Conservation (phyloP, 2,888 invertebrate genomes). For the Ernsta delagoae region DNA sequence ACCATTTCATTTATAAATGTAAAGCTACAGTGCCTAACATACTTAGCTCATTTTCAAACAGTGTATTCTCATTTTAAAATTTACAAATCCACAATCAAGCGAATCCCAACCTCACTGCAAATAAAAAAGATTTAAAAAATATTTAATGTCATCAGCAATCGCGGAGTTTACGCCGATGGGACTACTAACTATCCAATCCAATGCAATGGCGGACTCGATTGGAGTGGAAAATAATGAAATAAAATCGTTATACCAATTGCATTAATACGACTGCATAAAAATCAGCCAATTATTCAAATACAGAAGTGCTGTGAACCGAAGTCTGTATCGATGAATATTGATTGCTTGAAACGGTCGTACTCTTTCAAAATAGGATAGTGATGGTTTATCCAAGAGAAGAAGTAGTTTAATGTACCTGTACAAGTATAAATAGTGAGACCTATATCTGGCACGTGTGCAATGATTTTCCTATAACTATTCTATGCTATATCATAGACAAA, state of each 20-base stretch:
- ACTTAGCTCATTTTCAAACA: no score
- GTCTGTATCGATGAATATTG: slow-evolving; percentile 80
- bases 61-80: no score
- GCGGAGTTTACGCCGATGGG: slow-evolving; percentile 35
- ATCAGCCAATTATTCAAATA: slow-evolving; percentile 84
- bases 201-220: slow-evolving; percentile 47
- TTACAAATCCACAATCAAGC: slow-evolving; percentile 11
- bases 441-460: no score
- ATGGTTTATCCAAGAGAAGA: neutral
- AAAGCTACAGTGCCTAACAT: no score
- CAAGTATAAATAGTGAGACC: no score
- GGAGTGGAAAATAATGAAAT: slow-evolving; percentile 59
- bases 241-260: slow-evolving; percentile 76
- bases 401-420: neutral
- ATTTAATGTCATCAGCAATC: slow-evolving; percentile 31
- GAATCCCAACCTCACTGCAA: slow-evolving; percentile 2
- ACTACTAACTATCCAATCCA: slow-evolving; percentile 42
- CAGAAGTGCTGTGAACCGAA: slow-evolving; percentile 66
- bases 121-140: slow-evolving; percentile 24
- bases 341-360: slow-evolving; percentile 63
- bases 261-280: slow-evolving; percentile 83
- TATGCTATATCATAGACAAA: no score
- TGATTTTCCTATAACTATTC: no score
- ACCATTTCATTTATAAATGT: no score
- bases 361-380: neutral